Conservation (phyloP, 92 coral and sea anemone genomes). For the Micromussa lordhowensis region DNA sequence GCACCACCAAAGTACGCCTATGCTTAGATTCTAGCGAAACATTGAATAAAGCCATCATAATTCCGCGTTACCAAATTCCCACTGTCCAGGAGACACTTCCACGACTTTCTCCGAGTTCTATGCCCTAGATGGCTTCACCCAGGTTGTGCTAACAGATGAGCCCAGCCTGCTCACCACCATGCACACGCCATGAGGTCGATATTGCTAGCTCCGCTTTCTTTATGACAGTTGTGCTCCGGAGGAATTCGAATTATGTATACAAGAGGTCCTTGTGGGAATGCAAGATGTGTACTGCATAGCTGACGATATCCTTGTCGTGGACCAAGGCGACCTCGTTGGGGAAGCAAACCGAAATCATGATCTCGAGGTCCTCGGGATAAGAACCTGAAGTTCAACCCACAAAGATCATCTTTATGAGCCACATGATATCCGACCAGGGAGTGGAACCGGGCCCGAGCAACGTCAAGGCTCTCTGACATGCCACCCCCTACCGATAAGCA, state of each 20-base stretch:
- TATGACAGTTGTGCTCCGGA: background rate
- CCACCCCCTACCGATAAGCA: conserved; percentile 42
- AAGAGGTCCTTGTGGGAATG: conserved; percentile 51
- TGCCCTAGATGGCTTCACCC: background rate
- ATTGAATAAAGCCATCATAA: background rate
- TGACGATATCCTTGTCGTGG: conserved; percentile 51
- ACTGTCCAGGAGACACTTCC: background rate
- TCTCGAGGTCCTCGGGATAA: conserved; percentile 34
- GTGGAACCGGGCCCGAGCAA: conserved; percentile 43
- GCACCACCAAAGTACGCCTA: background rate
- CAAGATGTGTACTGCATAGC: conserved; percentile 52
- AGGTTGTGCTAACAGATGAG: background rate
- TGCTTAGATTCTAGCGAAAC: background rate
- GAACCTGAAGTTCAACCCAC: conserved; percentile 50
- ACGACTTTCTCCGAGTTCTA: background rate
- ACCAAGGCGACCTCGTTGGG: conserved; percentile 40
- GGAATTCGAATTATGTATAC: conserved; percentile 46
- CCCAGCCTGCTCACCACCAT: background rate
- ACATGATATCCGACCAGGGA: conserved; percentile 46
- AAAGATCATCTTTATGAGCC: conserved; percentile 49
- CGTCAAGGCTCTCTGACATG: conserved; percentile 43
- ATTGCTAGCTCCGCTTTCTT: background rate
- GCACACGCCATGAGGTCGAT: no score
- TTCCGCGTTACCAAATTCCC: background rate
- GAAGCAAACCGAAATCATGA: conserved; percentile 60